Conservation (phyloP, 1,140 invertebrate genomes). For the Neuroterus valhalla region DNA sequence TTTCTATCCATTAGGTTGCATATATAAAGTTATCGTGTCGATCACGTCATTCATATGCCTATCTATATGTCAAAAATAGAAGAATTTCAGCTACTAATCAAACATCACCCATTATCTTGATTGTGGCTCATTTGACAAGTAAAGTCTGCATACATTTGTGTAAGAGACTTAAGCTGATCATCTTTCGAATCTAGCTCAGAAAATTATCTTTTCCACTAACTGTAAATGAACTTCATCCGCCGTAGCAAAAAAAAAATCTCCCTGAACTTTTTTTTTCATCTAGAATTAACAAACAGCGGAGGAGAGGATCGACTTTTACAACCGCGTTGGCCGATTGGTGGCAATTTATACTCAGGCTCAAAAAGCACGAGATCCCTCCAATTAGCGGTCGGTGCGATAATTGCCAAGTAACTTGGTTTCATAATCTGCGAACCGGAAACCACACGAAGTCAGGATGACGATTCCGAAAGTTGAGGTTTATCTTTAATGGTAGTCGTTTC, state of each 20-base stretch:
- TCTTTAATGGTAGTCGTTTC: slow-evolving; percentile 21
- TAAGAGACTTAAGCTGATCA: neutral
- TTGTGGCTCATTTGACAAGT: too few species aligned
- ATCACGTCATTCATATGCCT: neutral
- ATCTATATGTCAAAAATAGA: slow-evolving; percentile 13
- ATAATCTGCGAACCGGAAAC: slow-evolving; percentile 63
- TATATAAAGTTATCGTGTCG: slow-evolving; percentile 45
- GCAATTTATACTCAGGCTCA: slow-evolving; percentile 20
- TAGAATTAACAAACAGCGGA: neutral
- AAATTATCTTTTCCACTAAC: too few species aligned
- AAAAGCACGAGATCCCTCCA: slow-evolving; percentile 39
- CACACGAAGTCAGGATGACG: slow-evolving; percentile 50
- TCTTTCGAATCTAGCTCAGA: neutral
- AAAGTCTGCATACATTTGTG: too few species aligned
- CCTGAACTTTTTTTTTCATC: neutral
- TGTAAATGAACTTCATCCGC: too few species aligned
- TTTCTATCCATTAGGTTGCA: slow-evolving; percentile 67
- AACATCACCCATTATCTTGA: too few species aligned
- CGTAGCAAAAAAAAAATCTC: too few species aligned
- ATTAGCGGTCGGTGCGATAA: slow-evolving; percentile 57
- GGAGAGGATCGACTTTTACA: neutral
- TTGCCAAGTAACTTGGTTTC: slow-evolving; percentile 57
- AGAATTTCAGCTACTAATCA: too few species aligned
- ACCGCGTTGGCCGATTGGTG: neutral
- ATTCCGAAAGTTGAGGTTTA: slow-evolving; percentile 33